Percentiles rank a stretch among this genome's conserved stretches.
phyloP scores from a whole-genome alignment of 2,888 invertebrate genomes.

The Nemotelus nigrinus region DNA sequence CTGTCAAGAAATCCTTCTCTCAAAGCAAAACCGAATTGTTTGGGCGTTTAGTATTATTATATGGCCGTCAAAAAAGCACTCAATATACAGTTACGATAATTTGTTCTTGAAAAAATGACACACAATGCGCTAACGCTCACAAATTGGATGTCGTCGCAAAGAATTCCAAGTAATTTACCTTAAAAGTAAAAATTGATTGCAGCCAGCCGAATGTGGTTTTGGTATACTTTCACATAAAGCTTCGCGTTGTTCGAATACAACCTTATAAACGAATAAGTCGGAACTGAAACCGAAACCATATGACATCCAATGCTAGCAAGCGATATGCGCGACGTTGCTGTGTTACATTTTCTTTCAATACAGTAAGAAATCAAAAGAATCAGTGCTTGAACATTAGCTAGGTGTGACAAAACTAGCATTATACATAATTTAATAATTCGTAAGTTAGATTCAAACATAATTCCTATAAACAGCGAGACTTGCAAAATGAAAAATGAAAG shows the following conservation, averaged over 20 bases:
- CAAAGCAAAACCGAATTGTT: constrained; percentile 39
- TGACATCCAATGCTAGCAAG: constrained; percentile 50
- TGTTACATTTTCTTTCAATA: constrained; percentile 37
- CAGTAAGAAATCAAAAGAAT: constrained; percentile 14
- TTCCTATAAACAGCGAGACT: background rate
- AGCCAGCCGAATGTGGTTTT: background rate
- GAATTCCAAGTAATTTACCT: background rate
- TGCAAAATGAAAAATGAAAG: constrained; percentile 49
- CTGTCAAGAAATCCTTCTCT: background rate
- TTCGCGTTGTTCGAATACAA: too few relatives aligned
- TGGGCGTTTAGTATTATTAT: background rate
- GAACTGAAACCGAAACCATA: constrained; percentile 4
- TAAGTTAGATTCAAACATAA: background rate
- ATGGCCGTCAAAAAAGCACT: background rate
- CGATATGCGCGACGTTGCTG: constrained; percentile 48
- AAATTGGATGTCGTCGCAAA: constrained; percentile 49
- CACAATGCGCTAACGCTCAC: constrained; percentile 49
- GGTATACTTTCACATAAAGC: too few relatives aligned
- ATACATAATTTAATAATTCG: constrained; percentile 15
- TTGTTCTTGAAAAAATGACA: constrained; percentile 50
- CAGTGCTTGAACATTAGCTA: constrained; percentile 55
- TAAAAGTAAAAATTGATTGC: too few relatives aligned
- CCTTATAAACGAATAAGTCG: too few relatives aligned
- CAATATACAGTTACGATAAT: constrained; percentile 48
- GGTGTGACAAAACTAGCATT: constrained; percentile 46